A percentile compares a stretch with the other conserved stretches of the same genome.
phyloP scores from a whole-genome alignment of 2,113 vertebrate genomes.

The Brevimyrus niger region DNA sequence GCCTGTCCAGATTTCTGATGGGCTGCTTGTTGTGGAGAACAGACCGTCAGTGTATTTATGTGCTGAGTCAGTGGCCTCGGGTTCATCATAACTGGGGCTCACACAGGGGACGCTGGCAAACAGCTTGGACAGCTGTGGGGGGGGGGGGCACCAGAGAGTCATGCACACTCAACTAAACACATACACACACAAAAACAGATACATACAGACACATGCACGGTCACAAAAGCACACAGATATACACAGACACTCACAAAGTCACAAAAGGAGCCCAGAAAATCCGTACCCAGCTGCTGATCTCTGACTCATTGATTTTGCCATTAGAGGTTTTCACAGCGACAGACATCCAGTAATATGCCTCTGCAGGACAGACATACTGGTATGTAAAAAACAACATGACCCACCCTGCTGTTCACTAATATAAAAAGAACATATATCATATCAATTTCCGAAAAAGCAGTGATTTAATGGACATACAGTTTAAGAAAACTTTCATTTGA shows the following conservation, averaged over 20 bases:
- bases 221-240: neutral
- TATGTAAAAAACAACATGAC: neutral
- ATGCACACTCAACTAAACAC: neutral
- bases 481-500: neutral
- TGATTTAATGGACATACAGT: neutral
- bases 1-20: neutral
- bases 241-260: neutral
- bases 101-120: slow-evolving; percentile 10
- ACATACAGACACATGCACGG: neutral
- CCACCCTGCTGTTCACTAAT: neutral
- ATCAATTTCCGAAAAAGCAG: neutral
- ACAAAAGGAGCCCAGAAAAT: neutral
- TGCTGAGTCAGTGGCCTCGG: neutral
- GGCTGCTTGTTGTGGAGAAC: neutral
- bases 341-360: slow-evolving; percentile 48
- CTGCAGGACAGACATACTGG: slow-evolving; percentile 31
- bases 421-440: neutral
- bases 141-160: neutral
- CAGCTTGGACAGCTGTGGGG: slow-evolving; percentile 19
- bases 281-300: slow-evolving; percentile 40
- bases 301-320: neutral
- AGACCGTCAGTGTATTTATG: neutral
- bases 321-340: slow-evolving; percentile 15
- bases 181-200: neutral
- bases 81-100: neutral